phyloP scores from a whole-genome alignment of 2,797 vertebrate genomes.

The Masticophis lateralis region DNA sequence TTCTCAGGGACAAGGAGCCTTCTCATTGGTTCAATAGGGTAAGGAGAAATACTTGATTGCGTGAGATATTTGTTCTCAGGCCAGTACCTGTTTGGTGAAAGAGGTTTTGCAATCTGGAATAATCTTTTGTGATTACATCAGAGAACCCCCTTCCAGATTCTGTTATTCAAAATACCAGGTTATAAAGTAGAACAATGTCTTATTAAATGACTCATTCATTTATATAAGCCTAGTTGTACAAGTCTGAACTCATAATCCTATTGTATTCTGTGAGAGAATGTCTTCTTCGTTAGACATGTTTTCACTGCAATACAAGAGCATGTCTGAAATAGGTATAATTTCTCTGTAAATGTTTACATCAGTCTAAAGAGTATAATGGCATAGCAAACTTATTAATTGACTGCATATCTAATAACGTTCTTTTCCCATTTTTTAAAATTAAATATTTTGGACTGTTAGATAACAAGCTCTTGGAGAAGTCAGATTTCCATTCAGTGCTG shows the following conservation, averaged over 20 bases:
- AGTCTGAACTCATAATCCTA: neutral
- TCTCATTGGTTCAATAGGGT: neutral
- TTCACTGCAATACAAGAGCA: neutral
- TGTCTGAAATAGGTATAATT: neutral
- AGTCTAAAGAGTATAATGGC: neutral
- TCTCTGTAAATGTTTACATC: neutral
- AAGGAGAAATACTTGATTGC: neutral
- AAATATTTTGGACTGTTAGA: slow-evolving; percentile 70
- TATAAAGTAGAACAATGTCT: neutral
- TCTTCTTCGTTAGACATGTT: neutral
- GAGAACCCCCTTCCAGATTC: neutral
- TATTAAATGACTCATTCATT: neutral
- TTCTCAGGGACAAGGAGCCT: neutral
- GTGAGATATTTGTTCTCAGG: neutral
- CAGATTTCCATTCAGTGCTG: slow-evolving; percentile 88
- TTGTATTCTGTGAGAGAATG: neutral
- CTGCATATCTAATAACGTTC: neutral
- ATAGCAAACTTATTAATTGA: neutral
- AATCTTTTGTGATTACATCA: neutral
- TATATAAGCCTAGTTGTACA: neutral
- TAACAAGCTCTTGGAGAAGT: slow-evolving; percentile 91
- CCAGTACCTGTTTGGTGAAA: neutral
- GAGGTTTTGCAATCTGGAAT: neutral
- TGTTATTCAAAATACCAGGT: neutral
- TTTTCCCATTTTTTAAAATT: neutral